Evolutionary conservation across 2,113 vertebrate species (phyloP), one percentile per base, ranked within the genome.

Genomic region (Pollachius pollachius): DNA sequence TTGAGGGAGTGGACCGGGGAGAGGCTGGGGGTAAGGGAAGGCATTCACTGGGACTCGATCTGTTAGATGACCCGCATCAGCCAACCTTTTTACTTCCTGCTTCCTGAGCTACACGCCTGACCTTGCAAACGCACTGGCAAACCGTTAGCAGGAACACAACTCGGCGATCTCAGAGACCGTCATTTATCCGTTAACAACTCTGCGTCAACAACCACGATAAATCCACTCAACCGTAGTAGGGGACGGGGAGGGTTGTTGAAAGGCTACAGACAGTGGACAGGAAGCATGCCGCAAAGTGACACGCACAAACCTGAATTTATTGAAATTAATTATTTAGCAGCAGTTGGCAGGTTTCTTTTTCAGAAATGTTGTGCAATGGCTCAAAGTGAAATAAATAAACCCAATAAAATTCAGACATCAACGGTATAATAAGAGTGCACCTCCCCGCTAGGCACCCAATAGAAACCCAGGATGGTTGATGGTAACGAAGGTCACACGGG

Each of bases 41-140:
- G 79, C 72, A 72, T 48, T 48, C 41, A 48, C 11, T 41, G 11
- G 41, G 41, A 48, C 41, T 48, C 41, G 41, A 13, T 48, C 12
- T 48, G 12, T 48, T 48, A 9, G 11, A 48, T 48, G 41, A 48
- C 30, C 30, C 12, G 41, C 41, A 48, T 48, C 62, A 76, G 74
- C 73, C 62, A 69, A 74, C 85, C 85, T 87, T 80, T 81, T 83
- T 72, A 70, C 81, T 78, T 73, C 80, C 52, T 65, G 41, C 65
- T 48, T 13, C 63, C 9, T 78, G 85, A 84, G 75, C 11, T 75
- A 84, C 65, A 34, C 52, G 23, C 64, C 74, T 67, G 78, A 84
- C 84, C 79, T 80, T 79, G 71, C 71, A 57, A 61, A 52, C 61
- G 74, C 21, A 52, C 64, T 65, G 76, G 34, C 56, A 79, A 27